These are phyloP conservation scores for Lophotriccus pileatus DNA, from an alignment of 2,797 vertebrate species.

Conservation along the genomic window DNA sequence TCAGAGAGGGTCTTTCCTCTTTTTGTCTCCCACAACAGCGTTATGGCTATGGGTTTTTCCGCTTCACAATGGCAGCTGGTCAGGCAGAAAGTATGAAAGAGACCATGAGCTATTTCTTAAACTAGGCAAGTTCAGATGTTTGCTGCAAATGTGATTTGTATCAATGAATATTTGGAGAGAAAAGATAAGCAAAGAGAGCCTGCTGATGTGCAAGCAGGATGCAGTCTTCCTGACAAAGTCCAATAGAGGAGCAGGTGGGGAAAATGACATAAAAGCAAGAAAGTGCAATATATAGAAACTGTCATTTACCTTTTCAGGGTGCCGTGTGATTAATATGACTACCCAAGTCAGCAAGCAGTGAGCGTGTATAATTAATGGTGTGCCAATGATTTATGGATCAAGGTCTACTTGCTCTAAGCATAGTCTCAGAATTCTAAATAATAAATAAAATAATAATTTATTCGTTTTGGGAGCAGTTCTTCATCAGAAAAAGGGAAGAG, in stretches of 20 bases:
- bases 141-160: background rate
- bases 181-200: background rate
- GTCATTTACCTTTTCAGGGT: background rate
- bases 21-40: background rate
- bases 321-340: background rate
- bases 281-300: background rate
- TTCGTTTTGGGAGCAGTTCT: background rate
- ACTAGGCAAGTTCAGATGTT: background rate
- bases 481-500: background rate
- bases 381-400: constrained; percentile 28
- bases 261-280: background rate
- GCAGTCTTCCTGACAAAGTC: background rate
- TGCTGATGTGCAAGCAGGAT: background rate
- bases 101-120: background rate
- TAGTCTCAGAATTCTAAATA: constrained; percentile 21
- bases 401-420: background rate
- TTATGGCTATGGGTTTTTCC: background rate
- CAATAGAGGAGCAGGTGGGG: fast-evolving
- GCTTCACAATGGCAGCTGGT: background rate
- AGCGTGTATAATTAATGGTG: background rate
- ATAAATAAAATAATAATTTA: background rate
- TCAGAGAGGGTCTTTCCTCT: background rate
- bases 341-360: background rate
- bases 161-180: background rate
- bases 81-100: background rate